Evolutionary conservation across 35 echinoderm and acorn worm species (phyloP).

Genomic region (Eucidaris tribuloides): DNA sequence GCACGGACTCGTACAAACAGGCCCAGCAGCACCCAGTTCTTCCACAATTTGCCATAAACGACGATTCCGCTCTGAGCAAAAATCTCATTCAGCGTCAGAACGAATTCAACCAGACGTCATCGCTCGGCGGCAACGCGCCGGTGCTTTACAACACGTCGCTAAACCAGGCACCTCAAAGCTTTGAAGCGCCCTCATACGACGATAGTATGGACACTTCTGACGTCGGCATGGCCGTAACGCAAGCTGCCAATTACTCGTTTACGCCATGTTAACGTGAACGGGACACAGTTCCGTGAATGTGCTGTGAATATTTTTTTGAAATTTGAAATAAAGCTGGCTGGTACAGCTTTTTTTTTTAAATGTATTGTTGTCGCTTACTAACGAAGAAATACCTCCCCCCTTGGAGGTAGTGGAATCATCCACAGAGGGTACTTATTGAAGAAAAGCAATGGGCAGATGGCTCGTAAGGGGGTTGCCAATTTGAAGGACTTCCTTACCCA

Average conservation of each 20-base stretch:
- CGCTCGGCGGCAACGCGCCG: neutral
- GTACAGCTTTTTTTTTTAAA: slow-evolving; percentile 19
- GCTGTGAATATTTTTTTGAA: neutral
- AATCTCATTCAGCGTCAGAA: slow-evolving; percentile 7
- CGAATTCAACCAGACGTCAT: slow-evolving; percentile 3
- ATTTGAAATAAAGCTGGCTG: slow-evolving; percentile 40
- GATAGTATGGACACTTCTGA: slow-evolving; percentile 73
- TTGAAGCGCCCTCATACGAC: slow-evolving; percentile 48
- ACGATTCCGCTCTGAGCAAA: slow-evolving; percentile 32
- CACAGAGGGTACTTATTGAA: slow-evolving; percentile 25
- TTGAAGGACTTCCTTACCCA: too few relatives aligned
- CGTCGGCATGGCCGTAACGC: slow-evolving; percentile 35
- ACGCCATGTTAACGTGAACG: slow-evolving; percentile 23
- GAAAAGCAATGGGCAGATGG: slow-evolving; percentile 1
- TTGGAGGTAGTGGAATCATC: neutral
- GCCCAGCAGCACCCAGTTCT: slow-evolving; percentile 95
- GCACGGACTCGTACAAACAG: slow-evolving; percentile 91
- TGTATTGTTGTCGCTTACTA: too few relatives aligned
- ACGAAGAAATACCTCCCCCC: too few relatives aligned
- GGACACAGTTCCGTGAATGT: neutral
- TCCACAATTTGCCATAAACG: slow-evolving; percentile 65
- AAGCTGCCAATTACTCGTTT: slow-evolving; percentile 54
- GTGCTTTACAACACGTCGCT: neutral
- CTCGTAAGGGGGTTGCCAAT: too few relatives aligned
- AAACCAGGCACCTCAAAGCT: slow-evolving; percentile 1